These are phyloP conservation scores for Sander lucioperca DNA, from an alignment of 2,113 vertebrate genomes.

Conservation along the genomic window DNA sequence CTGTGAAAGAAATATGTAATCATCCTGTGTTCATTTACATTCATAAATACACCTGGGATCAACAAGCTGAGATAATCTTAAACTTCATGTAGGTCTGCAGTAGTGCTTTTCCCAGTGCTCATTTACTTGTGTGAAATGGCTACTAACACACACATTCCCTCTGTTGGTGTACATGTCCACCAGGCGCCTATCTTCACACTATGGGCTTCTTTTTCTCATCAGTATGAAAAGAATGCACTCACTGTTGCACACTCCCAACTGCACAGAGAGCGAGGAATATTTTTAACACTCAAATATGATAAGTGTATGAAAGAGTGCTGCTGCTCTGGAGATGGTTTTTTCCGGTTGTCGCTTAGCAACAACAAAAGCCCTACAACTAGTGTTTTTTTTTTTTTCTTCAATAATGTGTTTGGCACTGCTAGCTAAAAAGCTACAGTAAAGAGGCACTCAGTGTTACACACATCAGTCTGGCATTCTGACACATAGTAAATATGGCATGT, in stretches of 20 bases:
- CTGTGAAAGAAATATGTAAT: conserved; percentile 6
- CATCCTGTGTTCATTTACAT: conserved; percentile 39
- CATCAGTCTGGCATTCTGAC: conserved; percentile 1
- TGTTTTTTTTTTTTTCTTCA: conserved; percentile 1
- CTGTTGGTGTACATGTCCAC: conserved; percentile 33
- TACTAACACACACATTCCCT: conserved; percentile 12
- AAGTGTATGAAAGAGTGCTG: conserved; percentile 62
- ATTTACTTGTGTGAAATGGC: conserved; percentile 54
- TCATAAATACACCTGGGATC: conserved; percentile 29
- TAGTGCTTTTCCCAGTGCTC: conserved; percentile 10
- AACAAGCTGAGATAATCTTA: background rate
- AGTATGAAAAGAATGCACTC: conserved; percentile 38
- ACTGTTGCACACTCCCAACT: conserved; percentile 45
- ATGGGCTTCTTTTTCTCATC: conserved; percentile 33
- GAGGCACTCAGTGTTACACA: conserved; percentile 16
- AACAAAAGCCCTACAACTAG: conserved; percentile 48
- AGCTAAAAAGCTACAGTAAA: conserved; percentile 40
- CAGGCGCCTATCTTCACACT: conserved; percentile 42
- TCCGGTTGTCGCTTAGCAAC: conserved; percentile 74
- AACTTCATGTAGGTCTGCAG: conserved; percentile 10
- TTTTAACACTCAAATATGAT: conserved; percentile 70
- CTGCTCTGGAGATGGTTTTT: conserved; percentile 50
- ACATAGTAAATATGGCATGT: background rate
- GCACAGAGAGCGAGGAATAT: conserved; percentile 63
- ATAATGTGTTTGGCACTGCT: conserved; percentile 35